Conservation (phyloP, 2,888 invertebrate species). For the Acronicta leporina region DNA sequence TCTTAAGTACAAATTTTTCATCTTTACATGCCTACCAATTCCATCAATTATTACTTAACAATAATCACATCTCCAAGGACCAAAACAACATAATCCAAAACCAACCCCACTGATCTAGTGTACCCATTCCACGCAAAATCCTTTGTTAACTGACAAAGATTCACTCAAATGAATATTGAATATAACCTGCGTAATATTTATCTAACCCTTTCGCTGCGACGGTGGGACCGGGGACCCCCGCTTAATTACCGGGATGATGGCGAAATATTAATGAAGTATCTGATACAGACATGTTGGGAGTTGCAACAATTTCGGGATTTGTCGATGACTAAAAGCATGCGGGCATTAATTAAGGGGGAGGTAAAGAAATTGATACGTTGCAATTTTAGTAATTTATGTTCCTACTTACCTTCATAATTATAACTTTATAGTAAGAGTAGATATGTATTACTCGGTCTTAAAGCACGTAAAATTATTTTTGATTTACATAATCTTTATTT, state of each 20-base stretch:
- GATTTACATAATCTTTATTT: no score
- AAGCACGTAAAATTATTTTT: no score
- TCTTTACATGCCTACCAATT: no score
- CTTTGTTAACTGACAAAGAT: conserved; percentile 51
- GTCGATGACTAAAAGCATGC: conserved; percentile 61
- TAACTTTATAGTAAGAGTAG: no score
- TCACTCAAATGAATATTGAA: conserved; percentile 50
- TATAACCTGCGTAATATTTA: conserved; percentile 57
- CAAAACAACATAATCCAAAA: conserved; percentile 28
- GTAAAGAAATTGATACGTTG: conserved; percentile 53
- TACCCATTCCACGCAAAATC: conserved; percentile 34
- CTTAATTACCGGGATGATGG: conserved; percentile 76
- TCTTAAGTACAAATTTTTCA: no score
- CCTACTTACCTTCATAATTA: conserved; percentile 6
- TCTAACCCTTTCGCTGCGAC: conserved; percentile 62
- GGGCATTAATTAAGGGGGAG: conserved; percentile 62
- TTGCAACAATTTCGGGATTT: conserved; percentile 66
- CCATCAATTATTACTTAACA: not conserved
- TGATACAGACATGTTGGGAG: conserved; percentile 75
- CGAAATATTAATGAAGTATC: conserved; percentile 85
- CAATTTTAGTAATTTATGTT: conserved; percentile 44
- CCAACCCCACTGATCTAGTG: conserved; percentile 25
- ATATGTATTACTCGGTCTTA: no score
- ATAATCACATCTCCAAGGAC: conserved; percentile 25
- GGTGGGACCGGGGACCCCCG: conserved; percentile 49